Percentiles rank a stretch among this genome's conserved stretches.
Evolutionary conservation across 2,797 vertebrate species (phyloP).

Genomic region (Zalophus californianus): DNA sequence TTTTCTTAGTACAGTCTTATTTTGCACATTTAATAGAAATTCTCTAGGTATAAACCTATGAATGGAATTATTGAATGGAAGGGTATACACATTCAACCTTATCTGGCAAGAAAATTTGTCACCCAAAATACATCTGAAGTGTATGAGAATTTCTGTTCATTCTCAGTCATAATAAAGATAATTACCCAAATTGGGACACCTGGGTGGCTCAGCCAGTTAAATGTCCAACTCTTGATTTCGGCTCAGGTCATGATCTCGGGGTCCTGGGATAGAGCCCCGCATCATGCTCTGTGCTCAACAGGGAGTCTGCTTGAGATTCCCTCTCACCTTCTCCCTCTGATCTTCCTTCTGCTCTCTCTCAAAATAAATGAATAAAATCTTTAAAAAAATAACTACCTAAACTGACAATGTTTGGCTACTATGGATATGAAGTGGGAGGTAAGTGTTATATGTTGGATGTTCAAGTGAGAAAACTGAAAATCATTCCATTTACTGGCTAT

Average conservation of each 20-base stretch:
- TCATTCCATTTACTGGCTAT: neutral
- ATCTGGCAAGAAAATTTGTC: neutral
- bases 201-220: neutral
- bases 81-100: neutral
- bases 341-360: too few species aligned
- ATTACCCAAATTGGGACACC: neutral
- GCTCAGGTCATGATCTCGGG: neutral
- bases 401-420: neutral
- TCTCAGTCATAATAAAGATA: neutral
- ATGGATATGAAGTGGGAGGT: neutral
- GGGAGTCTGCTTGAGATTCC: neutral
- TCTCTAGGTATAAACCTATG: neutral
- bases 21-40: neutral
- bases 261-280: neutral
- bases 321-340: neutral
- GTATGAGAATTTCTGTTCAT: neutral
- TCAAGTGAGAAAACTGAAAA: constrained; percentile 19
- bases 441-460: neutral
- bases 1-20: neutral
- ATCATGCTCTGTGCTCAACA: neutral
- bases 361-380: too few species aligned
- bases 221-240: neutral
- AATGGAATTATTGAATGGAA: neutral
- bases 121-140: neutral
- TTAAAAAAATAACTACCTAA: neutral